Conservation (phyloP, 2,888 invertebrate genomes). For the Anagyrus pseudococci region DNA sequence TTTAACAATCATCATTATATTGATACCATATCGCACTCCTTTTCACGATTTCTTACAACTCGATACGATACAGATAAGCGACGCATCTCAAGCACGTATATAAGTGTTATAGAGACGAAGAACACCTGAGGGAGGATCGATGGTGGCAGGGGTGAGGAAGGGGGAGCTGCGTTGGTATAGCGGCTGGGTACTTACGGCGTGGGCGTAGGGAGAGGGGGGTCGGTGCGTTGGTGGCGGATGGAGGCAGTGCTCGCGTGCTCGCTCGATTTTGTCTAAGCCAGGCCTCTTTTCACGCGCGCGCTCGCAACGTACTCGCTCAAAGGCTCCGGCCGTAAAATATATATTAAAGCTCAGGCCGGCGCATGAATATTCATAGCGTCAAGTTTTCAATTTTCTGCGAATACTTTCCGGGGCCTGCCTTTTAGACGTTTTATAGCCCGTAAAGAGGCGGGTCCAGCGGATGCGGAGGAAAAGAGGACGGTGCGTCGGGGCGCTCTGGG, state of each 20-base stretch:
- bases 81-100: too few relatives aligned
- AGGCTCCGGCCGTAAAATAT: conserved; percentile 54
- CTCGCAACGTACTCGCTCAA: conserved; percentile 41
- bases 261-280: too few relatives aligned
- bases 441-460: conserved; percentile 52
- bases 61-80: too few relatives aligned
- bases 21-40: too few relatives aligned
- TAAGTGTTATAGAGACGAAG: not conserved
- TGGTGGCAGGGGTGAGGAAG: not conserved
- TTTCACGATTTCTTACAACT: not conserved
- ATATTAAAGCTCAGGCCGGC: conserved; percentile 49
- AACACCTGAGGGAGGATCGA: not conserved
- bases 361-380: conserved; percentile 58
- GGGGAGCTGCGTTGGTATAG: not conserved
- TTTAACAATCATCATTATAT: too few relatives aligned
- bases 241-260: conserved; percentile 26
- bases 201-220: too few relatives aligned
- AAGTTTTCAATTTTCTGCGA: conserved; percentile 59
- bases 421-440: conserved; percentile 57
- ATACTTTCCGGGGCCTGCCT: conserved; percentile 53
- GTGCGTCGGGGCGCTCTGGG: too few relatives aligned
- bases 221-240: conserved; percentile 4
- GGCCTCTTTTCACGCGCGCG: not conserved
- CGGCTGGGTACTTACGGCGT: too few relatives aligned
- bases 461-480: conserved; percentile 31